Evolutionary conservation across 2,888 invertebrate genomes (phyloP).

Genomic region (Nephrotoma guestfalica): DNA sequence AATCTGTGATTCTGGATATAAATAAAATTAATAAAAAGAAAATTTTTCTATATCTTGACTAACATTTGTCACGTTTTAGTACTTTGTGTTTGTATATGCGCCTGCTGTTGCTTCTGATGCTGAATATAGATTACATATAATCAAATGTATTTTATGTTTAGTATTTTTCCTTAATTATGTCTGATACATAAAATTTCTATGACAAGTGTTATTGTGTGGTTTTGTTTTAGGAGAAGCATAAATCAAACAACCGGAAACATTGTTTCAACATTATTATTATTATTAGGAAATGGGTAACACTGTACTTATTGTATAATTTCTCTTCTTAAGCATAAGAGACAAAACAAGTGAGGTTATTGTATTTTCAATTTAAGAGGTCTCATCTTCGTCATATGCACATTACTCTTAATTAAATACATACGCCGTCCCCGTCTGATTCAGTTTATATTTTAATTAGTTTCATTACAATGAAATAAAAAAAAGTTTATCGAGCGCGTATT

Average conservation of each 20-base stretch:
- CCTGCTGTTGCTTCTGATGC: not conserved
- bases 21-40: not conserved
- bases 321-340: not conserved
- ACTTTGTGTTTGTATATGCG: not conserved
- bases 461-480: not conserved
- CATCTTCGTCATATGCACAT: not conserved
- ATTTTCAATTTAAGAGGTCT: not conserved
- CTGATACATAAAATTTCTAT: not conserved
- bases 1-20: not conserved
- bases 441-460: not conserved
- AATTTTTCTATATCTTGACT: not conserved
- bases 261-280: not conserved
- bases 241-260: not conserved
- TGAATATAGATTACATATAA: not conserved
- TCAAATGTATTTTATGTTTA: not conserved
- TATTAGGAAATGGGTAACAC: not conserved
- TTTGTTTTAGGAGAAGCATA: not conserved
- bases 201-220: not conserved
- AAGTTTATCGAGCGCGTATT: not conserved
- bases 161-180: not conserved
- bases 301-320: not conserved
- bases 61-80: not conserved
- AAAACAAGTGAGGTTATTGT: not conserved
- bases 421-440: not conserved
- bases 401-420: not conserved